A percentile compares a stretch with the other conserved stretches of the same genome.
phyloP scores from a whole-genome alignment of 2,888 invertebrate genomes.

The Mactromeris polynyma region DNA sequence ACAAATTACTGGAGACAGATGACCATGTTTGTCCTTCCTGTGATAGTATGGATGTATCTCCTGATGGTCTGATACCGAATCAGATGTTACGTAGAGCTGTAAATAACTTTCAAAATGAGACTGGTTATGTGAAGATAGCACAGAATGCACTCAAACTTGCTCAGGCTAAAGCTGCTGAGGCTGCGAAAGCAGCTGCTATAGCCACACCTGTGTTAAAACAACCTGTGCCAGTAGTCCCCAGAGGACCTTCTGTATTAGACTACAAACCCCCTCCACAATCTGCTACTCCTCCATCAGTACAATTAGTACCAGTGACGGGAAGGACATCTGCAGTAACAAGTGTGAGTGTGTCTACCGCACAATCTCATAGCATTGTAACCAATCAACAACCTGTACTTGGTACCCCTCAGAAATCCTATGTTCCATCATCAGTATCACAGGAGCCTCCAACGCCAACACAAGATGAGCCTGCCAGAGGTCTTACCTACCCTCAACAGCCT shows the following conservation, averaged over 20 bases:
- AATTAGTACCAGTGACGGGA: background rate
- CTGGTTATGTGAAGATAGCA: conserved; percentile 91
- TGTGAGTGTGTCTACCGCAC: background rate
- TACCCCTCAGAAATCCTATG: conserved; percentile 20
- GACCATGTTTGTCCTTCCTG: conserved; percentile 98
- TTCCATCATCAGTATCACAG: conserved; percentile 16
- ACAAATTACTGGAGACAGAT: conserved; percentile 95
- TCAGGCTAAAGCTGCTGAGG: conserved; percentile 41
- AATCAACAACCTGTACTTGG: background rate
- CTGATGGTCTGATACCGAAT: conserved; percentile 97
- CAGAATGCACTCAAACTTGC: conserved; percentile 36
- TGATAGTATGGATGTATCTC: conserved; percentile 96
- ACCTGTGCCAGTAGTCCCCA: conserved; percentile 50
- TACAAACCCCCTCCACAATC: conserved; percentile 57
- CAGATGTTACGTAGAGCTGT: conserved; percentile 95
- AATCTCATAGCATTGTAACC: background rate
- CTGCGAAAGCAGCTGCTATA: conserved; percentile 44
- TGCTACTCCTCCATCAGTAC: conserved; percentile 32
- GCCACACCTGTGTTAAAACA: background rate
- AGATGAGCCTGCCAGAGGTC: conserved; percentile 60
- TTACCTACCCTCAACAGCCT: conserved; percentile 3
- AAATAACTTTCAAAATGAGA: conserved; percentile 95
- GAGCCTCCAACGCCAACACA: conserved; percentile 66
- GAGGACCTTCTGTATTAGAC: conserved; percentile 66
- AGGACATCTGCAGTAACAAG: background rate